Base-by-base conservation (phyloP, 2,113 vertebrate species). In the Hoplias malabaricus region DNA sequence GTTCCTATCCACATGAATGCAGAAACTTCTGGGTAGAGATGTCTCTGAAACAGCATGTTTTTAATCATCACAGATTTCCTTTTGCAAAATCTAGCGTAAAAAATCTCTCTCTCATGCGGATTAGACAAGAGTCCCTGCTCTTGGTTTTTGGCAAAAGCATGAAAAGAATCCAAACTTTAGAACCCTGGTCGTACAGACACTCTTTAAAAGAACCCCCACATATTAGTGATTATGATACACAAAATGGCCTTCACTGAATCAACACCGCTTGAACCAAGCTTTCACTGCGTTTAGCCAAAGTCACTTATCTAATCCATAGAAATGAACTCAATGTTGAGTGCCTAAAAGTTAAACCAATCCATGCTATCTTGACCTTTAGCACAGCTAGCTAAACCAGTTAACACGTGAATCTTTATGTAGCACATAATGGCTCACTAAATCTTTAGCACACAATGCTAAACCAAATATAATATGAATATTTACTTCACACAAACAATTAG, bases 221-320 rank as follows among this genome's bases (percentile, higher is more conserved):
- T 31, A 29, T n/a, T 31, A 31, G 21, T 40, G 33, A 27, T 33
- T 75, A 14, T 71, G 59, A 71, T 66, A 27, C 27, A 31, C 69
- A 71, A 63, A 66, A 71, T 34, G 59, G 73, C 73, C 38, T 76
- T 56, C 29, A 1, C 7, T 38, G 11, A 61, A 68, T 16, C 42
- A 23, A 69, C 21, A 69, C n/a, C 3, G n/a, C 34, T 34, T 36
- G 23, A 40, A 63, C 68, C 23, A 21, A 65, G 65, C 62, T 66
- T 63, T 31, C 42, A 10, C 12, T 36, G 5, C 33, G 0, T 23
- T 48, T 19, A 19, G n/a, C 2, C 14, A 16, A 14, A 3, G 13
- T 46, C 13, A 14, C 9, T 14, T 46, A 9, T 46, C 42, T 16
- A 46, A 9, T 14, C 42, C 1, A 48, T 0, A n/a, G 16, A 48